phyloP scores from a whole-genome alignment of 53 echinoderm and acorn worm species.

The Mesocentrotus franciscanus region DNA sequence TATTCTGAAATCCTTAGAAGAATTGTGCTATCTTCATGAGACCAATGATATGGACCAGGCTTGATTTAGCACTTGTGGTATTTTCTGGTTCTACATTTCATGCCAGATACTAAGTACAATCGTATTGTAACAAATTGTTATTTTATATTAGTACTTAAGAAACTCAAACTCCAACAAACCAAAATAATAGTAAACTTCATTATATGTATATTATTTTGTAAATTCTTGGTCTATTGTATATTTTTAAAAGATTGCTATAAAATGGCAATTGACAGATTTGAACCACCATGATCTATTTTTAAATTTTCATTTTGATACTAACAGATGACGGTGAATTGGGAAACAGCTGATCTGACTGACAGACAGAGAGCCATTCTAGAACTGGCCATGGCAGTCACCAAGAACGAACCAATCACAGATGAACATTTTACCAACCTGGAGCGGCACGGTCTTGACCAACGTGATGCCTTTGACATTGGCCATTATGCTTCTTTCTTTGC shows the following conservation, averaged over 20 bases:
- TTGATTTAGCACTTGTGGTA: neutral
- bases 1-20: neutral
- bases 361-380: conserved; percentile 84
- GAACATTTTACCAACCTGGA: conserved; percentile 82
- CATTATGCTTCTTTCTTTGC: conserved; percentile 89
- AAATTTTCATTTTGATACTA: neutral
- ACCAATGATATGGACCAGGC: neutral
- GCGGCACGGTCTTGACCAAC: conserved; percentile 84
- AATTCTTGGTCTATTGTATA: neutral
- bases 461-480: conserved; percentile 96
- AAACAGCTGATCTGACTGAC: conserved; percentile 83
- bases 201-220: neutral
- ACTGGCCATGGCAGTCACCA: conserved; percentile 91
- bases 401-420: conserved; percentile 77
- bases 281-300: neutral
- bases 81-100: neutral
- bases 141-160: too few relatives aligned
- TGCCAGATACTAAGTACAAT: neutral
- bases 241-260: neutral
- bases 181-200: too few relatives aligned
- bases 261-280: neutral
- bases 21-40: neutral
- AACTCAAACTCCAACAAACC: too few relatives aligned
- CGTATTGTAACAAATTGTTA: too few relatives aligned
- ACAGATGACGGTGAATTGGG: conserved; percentile 70